Base-by-base conservation (phyloP, 2,888 invertebrate genomes). In the Lamellibrachia columna region DNA sequence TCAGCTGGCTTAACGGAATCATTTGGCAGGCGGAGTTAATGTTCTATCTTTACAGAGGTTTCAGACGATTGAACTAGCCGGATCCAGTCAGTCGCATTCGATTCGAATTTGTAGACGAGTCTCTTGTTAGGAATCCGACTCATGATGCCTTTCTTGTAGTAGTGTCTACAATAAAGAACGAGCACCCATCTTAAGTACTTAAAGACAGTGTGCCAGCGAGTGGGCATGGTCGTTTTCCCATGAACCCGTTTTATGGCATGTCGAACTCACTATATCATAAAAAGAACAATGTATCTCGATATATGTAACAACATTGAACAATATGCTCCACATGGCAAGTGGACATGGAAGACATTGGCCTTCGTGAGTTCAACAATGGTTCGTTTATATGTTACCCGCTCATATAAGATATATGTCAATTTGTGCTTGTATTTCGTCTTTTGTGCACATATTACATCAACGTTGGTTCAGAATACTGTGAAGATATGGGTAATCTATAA, bases 31-130 rank as follows among this genome's bases (percentile, higher is more conserved):
- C 4, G 15, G 2, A 15, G 7, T 22, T 22, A 15, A 4, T 4
- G 6, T 75, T 75, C 75, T 6, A 15, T 75, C 75, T 75, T 75
- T 22, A 75, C 75, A 11, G 15, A 75, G 75, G 75, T 75, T 75
- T 75, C 75, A 6, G 75, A 6, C 6, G 75, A 75, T 75, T 75
- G 15, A 75, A 75, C 75, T 2, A 75, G 75, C 1, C 75, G 11
- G 3, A 75, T 22, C 98, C 98, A 98, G 94, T 98, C 98, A 53
- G 97, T 98, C 1, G 98, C 98, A 94, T 98, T 98, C 93, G 97
- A 97, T 22, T 95, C 95, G 94, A 96, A 96, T 94, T 95, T 95
- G 94, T 96, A 96, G 93, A 95, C 95, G 92, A 96, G 95, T 94
- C 95, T 94, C 91, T 95, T 93, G 0, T 96, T 96, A 92, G 95